These are phyloP conservation scores for Dendrolimus houi DNA, from an alignment of 2,888 invertebrate species.

Conservation along the genomic window DNA sequence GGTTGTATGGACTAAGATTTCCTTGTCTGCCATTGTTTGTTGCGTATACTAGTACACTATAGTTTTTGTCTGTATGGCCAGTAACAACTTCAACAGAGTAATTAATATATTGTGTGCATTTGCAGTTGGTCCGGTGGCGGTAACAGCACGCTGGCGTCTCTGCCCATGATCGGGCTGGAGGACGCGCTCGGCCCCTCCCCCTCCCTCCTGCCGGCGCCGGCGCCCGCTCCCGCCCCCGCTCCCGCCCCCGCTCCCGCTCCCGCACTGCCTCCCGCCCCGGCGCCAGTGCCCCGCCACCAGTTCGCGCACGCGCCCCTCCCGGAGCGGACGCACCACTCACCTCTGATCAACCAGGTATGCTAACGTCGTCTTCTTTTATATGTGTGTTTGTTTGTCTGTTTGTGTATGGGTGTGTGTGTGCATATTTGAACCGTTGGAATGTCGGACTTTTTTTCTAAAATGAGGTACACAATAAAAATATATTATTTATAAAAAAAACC, in stretches of 20 bases:
- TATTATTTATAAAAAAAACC: too few relatives aligned
- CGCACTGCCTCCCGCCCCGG: slow-evolving; percentile 13
- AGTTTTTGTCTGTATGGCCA: too few relatives aligned
- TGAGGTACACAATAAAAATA: too few relatives aligned
- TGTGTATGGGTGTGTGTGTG: too few relatives aligned
- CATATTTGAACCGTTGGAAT: too few relatives aligned
- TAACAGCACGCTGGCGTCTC: slow-evolving; percentile 83
- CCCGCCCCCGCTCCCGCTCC: slow-evolving; percentile 9
- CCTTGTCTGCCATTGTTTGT: too few relatives aligned
- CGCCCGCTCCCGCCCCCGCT: slow-evolving; percentile 14
- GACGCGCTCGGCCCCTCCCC: slow-evolving; percentile 52
- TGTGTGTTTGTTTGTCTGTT: too few relatives aligned
- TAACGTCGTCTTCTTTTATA: too few relatives aligned
- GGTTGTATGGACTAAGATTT: too few relatives aligned
- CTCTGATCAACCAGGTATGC: neutral
- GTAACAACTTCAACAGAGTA: too few relatives aligned
- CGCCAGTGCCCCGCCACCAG: neutral
- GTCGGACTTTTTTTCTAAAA: too few relatives aligned
- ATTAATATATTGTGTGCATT: neutral
- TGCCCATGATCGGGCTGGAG: slow-evolving; percentile 85
- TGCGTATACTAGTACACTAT: too few relatives aligned
- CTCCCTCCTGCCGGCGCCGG: slow-evolving; percentile 17
- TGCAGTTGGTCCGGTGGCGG: slow-evolving; percentile 79
- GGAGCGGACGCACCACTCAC: neutral
- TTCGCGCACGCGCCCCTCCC: neutral